Evolutionary conservation across 2,888 invertebrate genomes (phyloP).

Genomic region (Phoronis australis): DNA sequence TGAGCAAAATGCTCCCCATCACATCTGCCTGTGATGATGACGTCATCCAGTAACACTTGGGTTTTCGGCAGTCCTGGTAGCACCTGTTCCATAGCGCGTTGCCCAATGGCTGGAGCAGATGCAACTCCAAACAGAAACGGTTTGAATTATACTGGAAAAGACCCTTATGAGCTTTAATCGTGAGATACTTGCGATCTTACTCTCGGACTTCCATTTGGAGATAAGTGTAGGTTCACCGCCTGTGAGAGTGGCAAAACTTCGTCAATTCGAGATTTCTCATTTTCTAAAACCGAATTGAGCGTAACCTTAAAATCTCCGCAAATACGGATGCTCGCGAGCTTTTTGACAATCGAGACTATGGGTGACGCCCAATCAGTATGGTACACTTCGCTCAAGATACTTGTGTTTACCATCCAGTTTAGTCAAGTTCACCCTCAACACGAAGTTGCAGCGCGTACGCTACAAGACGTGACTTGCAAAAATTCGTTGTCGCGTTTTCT

Average conservation of each 20-base stretch:
- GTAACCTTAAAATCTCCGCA: no score
- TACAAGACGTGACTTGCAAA: constrained; percentile 5
- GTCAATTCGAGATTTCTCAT: no score
- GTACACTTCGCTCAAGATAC: neutral
- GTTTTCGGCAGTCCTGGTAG: neutral
- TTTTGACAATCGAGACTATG: no score
- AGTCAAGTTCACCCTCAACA: constrained; percentile 21
- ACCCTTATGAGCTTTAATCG: neutral
- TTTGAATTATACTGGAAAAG: no score
- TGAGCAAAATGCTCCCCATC: neutral
- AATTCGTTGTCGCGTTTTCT: constrained; percentile 1
- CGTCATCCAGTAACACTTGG: constrained; percentile 7
- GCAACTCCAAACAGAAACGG: no score
- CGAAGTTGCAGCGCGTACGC: constrained; percentile 15
- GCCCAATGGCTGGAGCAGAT: neutral
- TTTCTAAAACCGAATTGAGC: no score
- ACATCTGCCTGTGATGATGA: constrained; percentile 6
- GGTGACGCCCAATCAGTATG: no score
- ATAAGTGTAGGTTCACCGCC: no score
- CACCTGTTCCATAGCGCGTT: constrained; percentile 6
- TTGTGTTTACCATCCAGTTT: constrained; percentile 11
- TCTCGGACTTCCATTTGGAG: no score
- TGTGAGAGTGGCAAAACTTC: no score
- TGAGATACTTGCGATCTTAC: neutral
- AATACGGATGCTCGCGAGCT: no score